Evolutionary conservation across 1,140 invertebrate species (phyloP).

Genomic region (Pararge aegeria): DNA sequence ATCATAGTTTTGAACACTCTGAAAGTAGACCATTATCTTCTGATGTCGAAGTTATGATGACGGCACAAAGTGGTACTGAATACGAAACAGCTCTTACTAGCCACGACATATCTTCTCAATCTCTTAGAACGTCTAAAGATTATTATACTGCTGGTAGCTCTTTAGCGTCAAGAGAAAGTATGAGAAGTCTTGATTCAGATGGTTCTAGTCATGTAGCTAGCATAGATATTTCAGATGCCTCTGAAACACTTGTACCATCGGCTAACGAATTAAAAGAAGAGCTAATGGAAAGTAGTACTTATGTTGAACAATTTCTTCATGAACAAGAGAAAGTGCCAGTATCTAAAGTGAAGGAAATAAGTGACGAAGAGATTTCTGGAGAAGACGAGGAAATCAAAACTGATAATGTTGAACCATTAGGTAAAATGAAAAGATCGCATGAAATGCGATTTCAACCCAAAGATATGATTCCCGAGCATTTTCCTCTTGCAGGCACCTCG

Average conservation of each 20-base stretch:
- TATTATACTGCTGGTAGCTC: conserved; percentile 92
- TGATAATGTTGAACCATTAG: conserved; percentile 73
- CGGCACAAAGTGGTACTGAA: conserved; percentile 86
- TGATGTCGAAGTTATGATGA: conserved; percentile 88
- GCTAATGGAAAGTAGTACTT: conserved; percentile 76
- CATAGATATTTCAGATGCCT: conserved; percentile 93
- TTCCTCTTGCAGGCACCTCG: conserved; percentile 57
- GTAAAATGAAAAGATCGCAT: conserved; percentile 91
- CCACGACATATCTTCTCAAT: conserved; percentile 86
- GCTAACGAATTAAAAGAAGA: conserved; percentile 82
- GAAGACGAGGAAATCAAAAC: conserved; percentile 75
- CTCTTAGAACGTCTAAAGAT: conserved; percentile 86
- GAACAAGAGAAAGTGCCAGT: conserved; percentile 59
- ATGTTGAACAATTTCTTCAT: conserved; percentile 72
- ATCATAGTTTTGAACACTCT: conserved; percentile 92
- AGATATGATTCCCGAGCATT: conserved; percentile 75
- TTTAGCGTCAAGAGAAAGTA: conserved; percentile 91
- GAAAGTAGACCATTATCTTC: conserved; percentile 92
- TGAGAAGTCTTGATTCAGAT: conserved; percentile 93
- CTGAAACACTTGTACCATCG: conserved; percentile 93
- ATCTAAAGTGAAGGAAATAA: conserved; percentile 54
- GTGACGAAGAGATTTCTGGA: conserved; percentile 76
- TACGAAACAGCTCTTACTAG: conserved; percentile 93
- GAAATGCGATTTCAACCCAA: conserved; percentile 94
- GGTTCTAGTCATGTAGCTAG: conserved; percentile 93